These are phyloP conservation scores for Pectinophora gossypiella DNA, from an alignment of 1,140 invertebrate genomes.

Conservation along the genomic window DNA sequence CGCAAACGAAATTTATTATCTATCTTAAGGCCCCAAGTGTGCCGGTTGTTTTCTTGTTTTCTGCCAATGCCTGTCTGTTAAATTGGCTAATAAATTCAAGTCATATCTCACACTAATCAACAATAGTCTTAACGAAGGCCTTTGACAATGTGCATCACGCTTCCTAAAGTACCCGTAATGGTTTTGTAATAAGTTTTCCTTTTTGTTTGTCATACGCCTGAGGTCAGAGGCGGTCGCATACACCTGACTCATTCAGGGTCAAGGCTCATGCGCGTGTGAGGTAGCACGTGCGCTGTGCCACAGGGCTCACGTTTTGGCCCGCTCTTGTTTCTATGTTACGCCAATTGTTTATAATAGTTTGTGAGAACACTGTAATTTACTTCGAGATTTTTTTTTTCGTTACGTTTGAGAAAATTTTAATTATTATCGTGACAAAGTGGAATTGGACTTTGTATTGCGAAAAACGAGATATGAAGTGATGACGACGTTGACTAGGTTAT, in stretches of 20 bases:
- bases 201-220: conserved; percentile 6
- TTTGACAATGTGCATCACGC: conserved; percentile 19
- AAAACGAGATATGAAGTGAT: no score
- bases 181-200: conserved; percentile 18
- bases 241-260: conserved; percentile 26
- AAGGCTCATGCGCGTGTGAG: conserved; percentile 14
- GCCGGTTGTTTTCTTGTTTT: no score
- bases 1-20: no score
- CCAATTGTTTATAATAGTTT: neutral
- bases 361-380: no score
- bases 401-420: no score
- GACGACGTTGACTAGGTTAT: no score
- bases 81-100: neutral
- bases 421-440: no score
- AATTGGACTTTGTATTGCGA: no score
- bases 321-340: conserved; percentile 6
- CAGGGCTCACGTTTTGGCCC: conserved; percentile 18
- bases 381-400: no score
- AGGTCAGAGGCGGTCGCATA: conserved; percentile 5
- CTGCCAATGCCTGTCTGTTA: no score
- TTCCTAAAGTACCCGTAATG: neutral
- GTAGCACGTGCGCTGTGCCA: conserved; percentile 13
- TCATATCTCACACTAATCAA: neutral
- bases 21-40: no score
- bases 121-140: conserved; percentile 13